Base-by-base conservation (phyloP, 1,140 invertebrate genomes). In the Atta colombica region DNA sequence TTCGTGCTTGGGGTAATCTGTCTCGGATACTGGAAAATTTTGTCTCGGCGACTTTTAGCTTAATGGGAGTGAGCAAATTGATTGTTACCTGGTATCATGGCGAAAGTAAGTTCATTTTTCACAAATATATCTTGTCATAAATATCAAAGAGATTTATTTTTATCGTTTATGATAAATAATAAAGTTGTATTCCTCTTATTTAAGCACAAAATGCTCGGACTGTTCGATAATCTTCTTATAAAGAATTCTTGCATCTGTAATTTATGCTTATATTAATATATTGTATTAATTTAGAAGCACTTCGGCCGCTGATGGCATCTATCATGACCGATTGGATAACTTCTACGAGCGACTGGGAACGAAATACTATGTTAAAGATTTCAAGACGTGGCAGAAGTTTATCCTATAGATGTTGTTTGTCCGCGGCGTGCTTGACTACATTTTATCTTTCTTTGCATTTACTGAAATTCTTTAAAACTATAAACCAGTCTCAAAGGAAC, bases 1-100 rank as follows among this genome's bases (percentile, higher is more conserved):
- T 81, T 21, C 78, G 28, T 25, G 49, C n/a, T 71, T 81, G 65
- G 78, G 78, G 78, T 69, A 25, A 58, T 16, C 16, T 81, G 45
- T 1, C 21, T 18, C 16, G 21, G 5, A 28, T 71, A 51, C 21
- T 71, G 65, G 28, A 81, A 39, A 12, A 81, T 25, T 12, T 81
- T 21, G 65, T 21, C n/a, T 39, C 78, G 16, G 66, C 66, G 21
- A 81, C 39, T 39, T 81, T 58, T 14, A 71, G 78, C 6, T n/a
- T 81, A 5, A 7, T 71, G 21, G 65, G 65, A 21, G 12, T 25
- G 1, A 45, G 78, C 35, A 81, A 81, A 4, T 71, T 81, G 35
- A 0, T 81, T 5, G 31, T 18, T n/a, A 81, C 78, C 0, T 71
- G 66, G 61, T 68, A 53, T 39, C 16, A 81, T n/a, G 78, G 78